Base-by-base conservation (phyloP, 2,888 invertebrate species). In the Mythimna impura region DNA sequence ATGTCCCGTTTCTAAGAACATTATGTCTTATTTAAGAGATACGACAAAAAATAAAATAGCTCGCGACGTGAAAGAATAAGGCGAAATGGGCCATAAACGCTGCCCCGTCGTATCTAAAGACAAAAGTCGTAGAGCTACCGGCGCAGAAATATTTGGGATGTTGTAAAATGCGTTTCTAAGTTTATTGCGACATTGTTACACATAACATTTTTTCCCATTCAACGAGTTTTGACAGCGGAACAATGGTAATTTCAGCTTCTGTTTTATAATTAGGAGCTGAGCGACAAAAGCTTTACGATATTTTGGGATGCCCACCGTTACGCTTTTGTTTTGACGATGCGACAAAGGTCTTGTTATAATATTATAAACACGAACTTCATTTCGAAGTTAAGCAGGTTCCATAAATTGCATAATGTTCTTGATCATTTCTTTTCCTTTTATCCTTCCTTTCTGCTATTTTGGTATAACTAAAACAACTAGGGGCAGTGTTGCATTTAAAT, bases 11-110 rank as follows among this genome's bases (percentile, higher is more conserved):
- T 94, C 95, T 95, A 88, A 94, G 95, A 95, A 95, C 94, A 95
- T 96, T 94, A 96, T 93, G 95, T 96, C 95, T 95, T 95, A 95
- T 95, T 96, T 96, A 94, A 95, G 92, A 91, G 93, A 93, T 89
- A 92, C 91, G 92, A 93, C 93, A 94, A 94, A 93, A 93, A 95
- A 93, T 92, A 92, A 93, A 92, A 93, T 91, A 90, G 93, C 91
- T 89, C 91, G 89, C 89, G 85, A 89, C 90, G 89, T 90, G 92
- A 91, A 93, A 93, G 92, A 93, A 94, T 94, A 93, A 93, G 90
- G 93, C 93, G 89, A 92, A 94, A 95, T 93, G 93, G 93, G 89
- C 92, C 92, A 94, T 95, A 95, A 95, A 95, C 90, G 88, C 70
- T 85, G 88, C 78, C 83, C 91, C 85, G 70, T 82, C 78, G 87